Conservation (phyloP, 2,113 vertebrate genomes). For the Emydura subglobosa region DNA sequence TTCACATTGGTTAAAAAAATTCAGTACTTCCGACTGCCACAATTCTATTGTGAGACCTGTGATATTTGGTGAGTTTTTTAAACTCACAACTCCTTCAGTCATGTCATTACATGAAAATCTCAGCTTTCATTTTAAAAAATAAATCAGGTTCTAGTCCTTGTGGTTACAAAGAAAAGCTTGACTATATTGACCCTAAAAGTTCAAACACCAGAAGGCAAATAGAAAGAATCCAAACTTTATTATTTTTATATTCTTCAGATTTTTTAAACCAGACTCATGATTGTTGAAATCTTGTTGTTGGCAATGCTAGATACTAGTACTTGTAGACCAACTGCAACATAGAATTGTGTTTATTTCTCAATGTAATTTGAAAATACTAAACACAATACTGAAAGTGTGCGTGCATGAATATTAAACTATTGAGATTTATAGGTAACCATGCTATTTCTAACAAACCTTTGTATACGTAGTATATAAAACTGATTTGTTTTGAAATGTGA, state of each 20-base stretch:
- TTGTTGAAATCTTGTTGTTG: background rate
- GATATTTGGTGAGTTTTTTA: background rate
- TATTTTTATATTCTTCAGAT: background rate
- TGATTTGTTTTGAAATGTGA: rapidly evolving
- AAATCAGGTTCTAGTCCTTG: background rate
- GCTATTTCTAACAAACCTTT: background rate
- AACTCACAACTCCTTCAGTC: background rate
- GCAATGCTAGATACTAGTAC: background rate
- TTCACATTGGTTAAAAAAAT: background rate
- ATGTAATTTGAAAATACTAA: background rate
- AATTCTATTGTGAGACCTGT: background rate
- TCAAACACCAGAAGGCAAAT: background rate
- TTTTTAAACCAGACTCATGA: background rate
- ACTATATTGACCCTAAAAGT: background rate
- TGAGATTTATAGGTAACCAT: background rate
- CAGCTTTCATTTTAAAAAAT: background rate
- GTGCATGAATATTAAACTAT: background rate
- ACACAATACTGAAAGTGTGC: background rate
- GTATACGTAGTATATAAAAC: background rate
- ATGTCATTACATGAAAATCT: background rate
- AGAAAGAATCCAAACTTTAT: background rate
- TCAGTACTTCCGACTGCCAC: background rate
- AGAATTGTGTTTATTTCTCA: background rate
- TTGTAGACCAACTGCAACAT: background rate
- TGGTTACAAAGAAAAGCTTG: background rate